Evolutionary conservation across 35 echinoderm and acorn worm species (phyloP), one percentile per base, ranked within the genome.

Genomic region (Stichopus chloronotus): DNA sequence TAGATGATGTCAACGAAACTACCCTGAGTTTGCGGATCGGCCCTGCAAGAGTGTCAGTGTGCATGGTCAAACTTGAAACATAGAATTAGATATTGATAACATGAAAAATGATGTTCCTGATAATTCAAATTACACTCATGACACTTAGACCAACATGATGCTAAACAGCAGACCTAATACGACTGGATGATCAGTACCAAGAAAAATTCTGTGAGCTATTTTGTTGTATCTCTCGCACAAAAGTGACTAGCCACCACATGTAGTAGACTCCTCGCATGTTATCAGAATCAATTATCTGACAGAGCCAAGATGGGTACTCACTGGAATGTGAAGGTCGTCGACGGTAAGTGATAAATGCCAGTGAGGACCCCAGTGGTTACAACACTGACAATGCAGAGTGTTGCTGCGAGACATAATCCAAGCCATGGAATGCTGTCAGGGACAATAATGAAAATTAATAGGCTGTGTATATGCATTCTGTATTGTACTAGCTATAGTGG

Each of bases 1-100:
- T 93, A 93, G 22, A 93, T 87, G 10, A 93, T 57, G 56, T 93
- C 92, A 10, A 25, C 21, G 78, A 81, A 81, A 81, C 78, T 81
- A 25, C 20, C 78, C 7, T 81, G 78, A 24, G 20, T 53, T 81
- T 81, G 24, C 5, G 78, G 22, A 25, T 81, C 7, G 11, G 53
- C 9, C 53, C 78, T 81, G 78, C 30, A 43, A 43, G 30, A 43
- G 30, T 43, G 30, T 43, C 30, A 43, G 30, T 43, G 30, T 43
- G 30, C 30, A 43, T 43, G 30, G 30, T 43, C 30, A 43, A 43
- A 43, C 30, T 43, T 43, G 30, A 43, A 43, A 43, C 30, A 3
- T 43, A 43, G 30, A 43, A 43, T 43, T 43, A 43, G 30, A 43
- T 43, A 43, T 43, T 43, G 30, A 43, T 43, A 43, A 43, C 30